phyloP scores from a whole-genome alignment of 2,797 vertebrate species.

The Enteromius radiatus region DNA sequence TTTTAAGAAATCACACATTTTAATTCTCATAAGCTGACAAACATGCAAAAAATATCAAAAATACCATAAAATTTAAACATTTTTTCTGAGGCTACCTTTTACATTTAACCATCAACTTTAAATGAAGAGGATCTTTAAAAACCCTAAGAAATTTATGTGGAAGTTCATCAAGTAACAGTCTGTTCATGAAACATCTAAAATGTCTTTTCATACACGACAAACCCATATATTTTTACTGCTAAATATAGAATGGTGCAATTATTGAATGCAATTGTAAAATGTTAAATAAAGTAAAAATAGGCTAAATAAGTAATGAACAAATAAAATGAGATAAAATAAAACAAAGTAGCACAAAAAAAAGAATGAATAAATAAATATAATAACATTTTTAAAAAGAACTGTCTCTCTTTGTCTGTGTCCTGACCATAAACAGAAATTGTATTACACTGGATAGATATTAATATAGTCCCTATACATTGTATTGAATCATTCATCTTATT shows the following conservation, averaged over 20 bases:
- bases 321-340: not conserved
- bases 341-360: not conserved
- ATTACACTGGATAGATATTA: not conserved
- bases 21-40: no score
- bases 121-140: no score
- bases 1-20: no score
- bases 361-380: not conserved
- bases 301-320: not conserved
- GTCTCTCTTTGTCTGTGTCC: not conserved
- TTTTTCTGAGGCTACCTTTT: no score
- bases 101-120: no score
- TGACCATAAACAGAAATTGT: not conserved
- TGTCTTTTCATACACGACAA: not conserved
- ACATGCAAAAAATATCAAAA: no score
- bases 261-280: not conserved
- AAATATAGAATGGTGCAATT: not conserved
- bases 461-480: not conserved
- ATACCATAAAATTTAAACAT: no score
- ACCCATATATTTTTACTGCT: not conserved
- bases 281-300: no score
- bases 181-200: not conserved
- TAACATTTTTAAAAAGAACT: not conserved
- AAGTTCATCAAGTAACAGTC: not conserved
- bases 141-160: no score
- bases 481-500: not conserved